phyloP scores from a whole-genome alignment of 2,888 invertebrate genomes.

The Polia nebulosa region DNA sequence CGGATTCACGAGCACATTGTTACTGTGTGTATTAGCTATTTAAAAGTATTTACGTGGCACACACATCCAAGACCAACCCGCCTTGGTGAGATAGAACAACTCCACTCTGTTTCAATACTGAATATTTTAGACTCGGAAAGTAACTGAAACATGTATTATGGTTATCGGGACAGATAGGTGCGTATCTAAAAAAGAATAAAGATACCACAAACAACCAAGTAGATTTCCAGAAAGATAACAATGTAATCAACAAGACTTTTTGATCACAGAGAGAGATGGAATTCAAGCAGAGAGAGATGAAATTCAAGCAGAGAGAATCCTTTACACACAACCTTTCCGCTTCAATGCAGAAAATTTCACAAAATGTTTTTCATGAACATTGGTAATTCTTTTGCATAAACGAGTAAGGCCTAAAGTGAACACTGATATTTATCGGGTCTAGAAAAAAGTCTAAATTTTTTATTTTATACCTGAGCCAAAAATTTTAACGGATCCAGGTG shows the following conservation, averaged over 20 bases:
- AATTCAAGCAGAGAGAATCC: background rate
- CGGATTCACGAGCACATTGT: too few relatives aligned
- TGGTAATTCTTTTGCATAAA: background rate
- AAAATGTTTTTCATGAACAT: conserved; percentile 1
- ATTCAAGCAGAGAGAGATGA: background rate
- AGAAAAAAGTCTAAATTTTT: conserved; percentile 12
- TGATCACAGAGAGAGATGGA: background rate
- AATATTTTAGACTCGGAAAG: too few relatives aligned
- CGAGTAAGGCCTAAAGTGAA: conserved; percentile 8
- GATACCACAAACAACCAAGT: background rate
- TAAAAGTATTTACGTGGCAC: too few relatives aligned
- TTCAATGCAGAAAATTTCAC: background rate
- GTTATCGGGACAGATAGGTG: too few relatives aligned
- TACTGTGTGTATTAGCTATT: too few relatives aligned
- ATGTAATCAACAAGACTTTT: background rate
- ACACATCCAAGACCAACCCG: too few relatives aligned
- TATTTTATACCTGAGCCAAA: conserved; percentile 31
- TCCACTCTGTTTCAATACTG: too few relatives aligned
- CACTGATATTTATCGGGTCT: conserved; percentile 42
- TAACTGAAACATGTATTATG: too few relatives aligned
- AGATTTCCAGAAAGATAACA: background rate
- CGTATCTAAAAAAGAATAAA: background rate
- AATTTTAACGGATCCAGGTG: conserved; percentile 14
- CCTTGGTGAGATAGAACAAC: too few relatives aligned
- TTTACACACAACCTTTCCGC: background rate